These are phyloP conservation scores for Xenopus laevis DNA, from an alignment of 2,113 vertebrate genomes.

Conservation along the genomic window DNA sequence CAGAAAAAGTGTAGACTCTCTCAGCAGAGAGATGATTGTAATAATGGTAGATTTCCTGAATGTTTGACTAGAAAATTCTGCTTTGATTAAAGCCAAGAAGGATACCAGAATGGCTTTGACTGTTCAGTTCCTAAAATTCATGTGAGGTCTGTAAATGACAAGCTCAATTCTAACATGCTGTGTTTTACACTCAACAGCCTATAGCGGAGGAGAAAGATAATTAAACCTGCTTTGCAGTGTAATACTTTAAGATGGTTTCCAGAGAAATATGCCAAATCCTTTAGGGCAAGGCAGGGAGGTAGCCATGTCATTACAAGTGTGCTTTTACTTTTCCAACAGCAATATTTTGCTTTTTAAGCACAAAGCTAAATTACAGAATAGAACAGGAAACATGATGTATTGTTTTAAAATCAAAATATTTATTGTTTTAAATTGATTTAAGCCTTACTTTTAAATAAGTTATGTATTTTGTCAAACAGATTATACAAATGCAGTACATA, in stretches of 20 bases:
- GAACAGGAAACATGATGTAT: no score
- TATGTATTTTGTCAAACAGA: no score
- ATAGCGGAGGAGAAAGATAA: slow-evolving; percentile 73
- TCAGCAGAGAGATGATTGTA: slow-evolving; percentile 75
- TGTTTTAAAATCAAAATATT: no score
- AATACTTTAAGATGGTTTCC: slow-evolving; percentile 67
- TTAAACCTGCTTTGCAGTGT: slow-evolving; percentile 75
- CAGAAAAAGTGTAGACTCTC: slow-evolving; percentile 72
- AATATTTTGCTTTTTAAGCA: no score
- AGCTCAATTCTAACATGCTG: slow-evolving; percentile 80
- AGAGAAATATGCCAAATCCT: slow-evolving; percentile 72
- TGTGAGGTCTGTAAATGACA: slow-evolving; percentile 82
- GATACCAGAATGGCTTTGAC: slow-evolving; percentile 74
- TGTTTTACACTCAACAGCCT: slow-evolving; percentile 77
- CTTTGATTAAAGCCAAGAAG: slow-evolving; percentile 80
- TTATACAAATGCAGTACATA: no score
- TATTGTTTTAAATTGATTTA: no score
- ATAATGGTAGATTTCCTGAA: slow-evolving; percentile 80
- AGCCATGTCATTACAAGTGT: slow-evolving; percentile 55
- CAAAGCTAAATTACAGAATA: no score
- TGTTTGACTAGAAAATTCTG: slow-evolving; percentile 79
- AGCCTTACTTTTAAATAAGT: no score
- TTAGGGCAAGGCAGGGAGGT: slow-evolving; percentile 55
- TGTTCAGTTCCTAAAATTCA: slow-evolving; percentile 78
- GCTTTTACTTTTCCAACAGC: background rate